These are phyloP conservation scores for Notarius lentiginosus DNA, from an alignment of 2,113 vertebrate species.

Conservation along the genomic window DNA sequence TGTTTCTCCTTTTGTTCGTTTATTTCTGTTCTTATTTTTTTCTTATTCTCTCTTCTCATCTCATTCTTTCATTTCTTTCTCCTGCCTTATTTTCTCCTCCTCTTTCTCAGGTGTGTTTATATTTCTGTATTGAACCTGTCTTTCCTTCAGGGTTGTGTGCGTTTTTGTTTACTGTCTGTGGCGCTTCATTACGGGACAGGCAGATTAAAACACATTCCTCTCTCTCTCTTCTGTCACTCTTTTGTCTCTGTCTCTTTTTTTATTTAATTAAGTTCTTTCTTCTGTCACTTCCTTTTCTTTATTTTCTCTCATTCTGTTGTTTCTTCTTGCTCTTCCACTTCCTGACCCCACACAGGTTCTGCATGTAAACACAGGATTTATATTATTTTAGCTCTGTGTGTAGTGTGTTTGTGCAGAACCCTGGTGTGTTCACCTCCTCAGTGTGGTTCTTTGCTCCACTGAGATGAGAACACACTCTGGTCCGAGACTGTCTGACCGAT, in stretches of 20 bases:
- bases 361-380: neutral
- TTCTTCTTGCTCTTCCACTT: neutral
- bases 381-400: neutral
- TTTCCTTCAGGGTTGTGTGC: neutral
- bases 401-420: neutral
- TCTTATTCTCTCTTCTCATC: neutral
- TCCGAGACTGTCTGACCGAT: neutral
- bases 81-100: neutral
- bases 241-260: neutral
- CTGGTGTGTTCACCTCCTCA: neutral
- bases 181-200: conserved; percentile 19
- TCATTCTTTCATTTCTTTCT: neutral
- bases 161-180: conserved; percentile 12
- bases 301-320: neutral
- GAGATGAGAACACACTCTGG: neutral
- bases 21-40: too few relatives aligned
- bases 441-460: neutral
- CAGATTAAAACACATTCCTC: conserved; percentile 23
- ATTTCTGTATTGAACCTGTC: neutral
- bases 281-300: neutral
- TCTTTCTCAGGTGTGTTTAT: neutral
- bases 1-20: too few relatives aligned
- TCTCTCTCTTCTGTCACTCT: conserved; percentile 8
- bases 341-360: neutral
- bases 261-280: neutral